Evolutionary conservation across 2,113 vertebrate species (phyloP).

Genomic region (Dipodomys merriami): DNA sequence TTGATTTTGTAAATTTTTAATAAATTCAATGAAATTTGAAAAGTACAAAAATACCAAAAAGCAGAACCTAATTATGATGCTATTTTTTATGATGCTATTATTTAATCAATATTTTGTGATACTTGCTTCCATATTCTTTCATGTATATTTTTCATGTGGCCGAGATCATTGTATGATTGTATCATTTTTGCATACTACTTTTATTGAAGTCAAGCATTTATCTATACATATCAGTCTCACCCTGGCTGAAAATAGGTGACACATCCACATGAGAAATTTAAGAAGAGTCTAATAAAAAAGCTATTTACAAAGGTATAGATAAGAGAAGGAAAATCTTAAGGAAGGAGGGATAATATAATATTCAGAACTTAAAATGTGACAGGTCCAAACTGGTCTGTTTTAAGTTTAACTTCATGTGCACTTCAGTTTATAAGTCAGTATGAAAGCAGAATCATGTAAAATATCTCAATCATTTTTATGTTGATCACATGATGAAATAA

Average conservation of each 20-base stretch:
- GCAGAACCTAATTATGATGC: neutral
- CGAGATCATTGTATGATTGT: neutral
- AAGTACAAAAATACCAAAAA: neutral
- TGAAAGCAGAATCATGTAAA: neutral
- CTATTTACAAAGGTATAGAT: neutral
- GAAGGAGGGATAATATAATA: neutral
- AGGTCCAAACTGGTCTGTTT: neutral
- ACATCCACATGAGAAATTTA: neutral
- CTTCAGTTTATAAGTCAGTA: slow-evolving; percentile 19
- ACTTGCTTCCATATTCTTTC: slow-evolving; percentile 15
- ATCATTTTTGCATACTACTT: neutral
- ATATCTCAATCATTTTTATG: neutral
- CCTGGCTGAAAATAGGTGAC: neutral
- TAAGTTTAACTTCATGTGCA: neutral
- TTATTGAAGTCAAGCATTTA: slow-evolving; percentile 18
- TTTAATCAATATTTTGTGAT: slow-evolving; percentile 6
- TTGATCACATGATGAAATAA: neutral
- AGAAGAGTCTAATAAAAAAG: neutral
- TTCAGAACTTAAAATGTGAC: neutral
- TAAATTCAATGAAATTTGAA: neutral
- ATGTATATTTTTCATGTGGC: neutral
- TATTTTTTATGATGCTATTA: neutral
- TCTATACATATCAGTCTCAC: neutral
- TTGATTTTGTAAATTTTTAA: slow-evolving; percentile 19
- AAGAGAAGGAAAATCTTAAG: neutral